Conservation (phyloP, 1,140 invertebrate genomes). For the Drosophila pandora region DNA sequence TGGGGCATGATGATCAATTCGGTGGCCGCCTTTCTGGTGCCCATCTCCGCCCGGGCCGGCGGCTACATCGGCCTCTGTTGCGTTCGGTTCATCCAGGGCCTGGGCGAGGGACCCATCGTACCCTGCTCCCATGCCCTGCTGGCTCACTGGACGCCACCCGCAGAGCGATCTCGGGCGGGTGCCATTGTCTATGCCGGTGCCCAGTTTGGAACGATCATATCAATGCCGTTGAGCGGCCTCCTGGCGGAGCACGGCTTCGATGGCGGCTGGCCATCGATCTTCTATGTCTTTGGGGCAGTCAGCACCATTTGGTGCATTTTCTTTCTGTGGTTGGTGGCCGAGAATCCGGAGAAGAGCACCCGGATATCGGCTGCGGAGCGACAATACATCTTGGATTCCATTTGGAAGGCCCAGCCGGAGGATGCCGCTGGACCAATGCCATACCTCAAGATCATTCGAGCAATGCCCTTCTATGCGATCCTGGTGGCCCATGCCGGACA, state of each 20-base stretch:
- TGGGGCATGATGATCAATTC: constrained; percentile 94
- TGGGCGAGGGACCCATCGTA: constrained; percentile 95
- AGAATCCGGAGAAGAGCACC: constrained; percentile 94
- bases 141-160: constrained; percentile 95
- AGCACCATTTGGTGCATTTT: constrained; percentile 94
- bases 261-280: constrained; percentile 94
- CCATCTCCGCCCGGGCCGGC: constrained; percentile 87
- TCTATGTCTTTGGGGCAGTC: constrained; percentile 93
- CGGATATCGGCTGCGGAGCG: constrained; percentile 85
- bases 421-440: constrained; percentile 86
- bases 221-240: constrained; percentile 92
- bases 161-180: constrained; percentile 94
- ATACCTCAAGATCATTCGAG: constrained; percentile 92
- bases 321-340: constrained; percentile 91
- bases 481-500: constrained; percentile 93
- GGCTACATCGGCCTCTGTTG: constrained; percentile 85
- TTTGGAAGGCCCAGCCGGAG: constrained; percentile 89
- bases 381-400: constrained; percentile 92
- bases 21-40: constrained; percentile 91
- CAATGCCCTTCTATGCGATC: constrained; percentile 94
- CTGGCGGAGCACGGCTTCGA: constrained; percentile 89
- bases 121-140: constrained; percentile 93
- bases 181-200: constrained; percentile 94
- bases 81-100: constrained; percentile 89
- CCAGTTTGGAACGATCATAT: constrained; percentile 94